Evolutionary conservation across 2,797 vertebrate genomes (phyloP).

Genomic region (Danio albolineatus): DNA sequence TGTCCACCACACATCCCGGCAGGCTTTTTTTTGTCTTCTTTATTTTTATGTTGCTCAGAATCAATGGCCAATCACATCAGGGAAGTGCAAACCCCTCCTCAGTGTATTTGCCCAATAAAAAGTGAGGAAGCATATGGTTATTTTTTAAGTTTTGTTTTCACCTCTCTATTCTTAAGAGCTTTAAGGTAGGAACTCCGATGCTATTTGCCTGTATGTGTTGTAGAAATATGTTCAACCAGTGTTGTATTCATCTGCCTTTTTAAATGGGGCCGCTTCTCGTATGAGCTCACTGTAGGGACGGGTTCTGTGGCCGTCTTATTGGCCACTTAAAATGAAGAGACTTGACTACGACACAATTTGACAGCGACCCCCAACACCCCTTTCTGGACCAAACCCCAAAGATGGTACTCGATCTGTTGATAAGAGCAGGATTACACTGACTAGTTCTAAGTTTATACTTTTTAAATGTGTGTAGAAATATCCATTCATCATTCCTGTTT

Average conservation of each 20-base stretch:
- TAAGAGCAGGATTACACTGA: not conserved
- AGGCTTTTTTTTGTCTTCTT: not conserved
- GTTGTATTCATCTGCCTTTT: constrained; percentile 43
- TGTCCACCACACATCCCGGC: constrained; percentile 46
- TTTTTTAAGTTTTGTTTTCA: not conserved
- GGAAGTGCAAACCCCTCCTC: not conserved
- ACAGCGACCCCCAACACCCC: constrained; percentile 3
- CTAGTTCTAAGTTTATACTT: constrained; percentile 47
- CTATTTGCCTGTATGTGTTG: constrained; percentile 43
- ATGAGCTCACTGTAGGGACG: constrained; percentile 10
- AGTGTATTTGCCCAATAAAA: not conserved
- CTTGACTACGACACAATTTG: not conserved
- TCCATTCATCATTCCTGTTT: constrained; percentile 14
- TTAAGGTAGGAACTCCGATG: constrained; percentile 17
- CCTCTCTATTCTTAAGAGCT: constrained; percentile 29
- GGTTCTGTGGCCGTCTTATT: not conserved
- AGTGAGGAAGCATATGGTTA: not conserved
- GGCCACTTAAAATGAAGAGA: constrained; percentile 16
- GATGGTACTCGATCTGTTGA: constrained; percentile 45
- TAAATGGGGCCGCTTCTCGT: constrained; percentile 25
- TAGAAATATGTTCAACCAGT: constrained; percentile 31
- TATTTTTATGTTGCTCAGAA: constrained; percentile 12
- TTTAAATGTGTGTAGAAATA: constrained; percentile 46
- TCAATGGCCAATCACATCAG: not conserved
- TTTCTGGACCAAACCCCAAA: constrained; percentile 56